Percentiles rank a stretch among this genome's conserved stretches.
phyloP scores from a whole-genome alignment of 1,140 invertebrate species.

The Drosophila nebulosa region DNA sequence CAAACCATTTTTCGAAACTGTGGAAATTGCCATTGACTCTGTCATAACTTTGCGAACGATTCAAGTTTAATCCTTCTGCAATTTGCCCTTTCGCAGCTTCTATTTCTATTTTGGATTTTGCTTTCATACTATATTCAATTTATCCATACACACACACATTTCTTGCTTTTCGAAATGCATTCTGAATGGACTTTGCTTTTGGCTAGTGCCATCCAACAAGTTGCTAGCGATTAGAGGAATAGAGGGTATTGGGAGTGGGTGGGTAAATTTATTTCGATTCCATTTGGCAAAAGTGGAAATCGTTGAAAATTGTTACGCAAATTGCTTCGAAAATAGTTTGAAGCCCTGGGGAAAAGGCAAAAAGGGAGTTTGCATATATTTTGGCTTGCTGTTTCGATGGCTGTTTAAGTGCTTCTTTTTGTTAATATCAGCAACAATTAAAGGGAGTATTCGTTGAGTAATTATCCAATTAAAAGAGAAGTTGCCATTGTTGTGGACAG shows the following conservation, averaged over 20 bases:
- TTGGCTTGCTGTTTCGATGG: background rate
- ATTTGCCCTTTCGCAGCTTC: conserved; percentile 33
- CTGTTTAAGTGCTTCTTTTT: conserved; percentile 11
- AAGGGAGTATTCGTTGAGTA: conserved; percentile 65
- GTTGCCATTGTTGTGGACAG: conserved; percentile 13
- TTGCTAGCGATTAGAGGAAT: conserved; percentile 39
- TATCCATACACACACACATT: too few relatives aligned
- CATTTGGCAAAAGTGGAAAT: conserved; percentile 52
- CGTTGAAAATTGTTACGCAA: conserved; percentile 23
- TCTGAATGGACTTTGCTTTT: conserved; percentile 36
- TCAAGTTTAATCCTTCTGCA: conserved; percentile 35
- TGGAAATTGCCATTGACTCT: conserved; percentile 34
- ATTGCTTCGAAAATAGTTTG: conserved; percentile 32
- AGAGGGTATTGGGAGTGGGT: conserved; percentile 18
- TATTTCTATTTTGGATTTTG: conserved; percentile 36
- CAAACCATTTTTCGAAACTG: background rate
- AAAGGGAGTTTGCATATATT: conserved; percentile 4
- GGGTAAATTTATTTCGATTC: conserved; percentile 51
- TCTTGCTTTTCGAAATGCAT: conserved; percentile 17
- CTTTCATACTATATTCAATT: conserved; percentile 2
- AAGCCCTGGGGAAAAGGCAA: background rate
- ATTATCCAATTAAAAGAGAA: conserved; percentile 74
- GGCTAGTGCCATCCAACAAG: conserved; percentile 60
- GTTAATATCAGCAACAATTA: conserved; percentile 51
- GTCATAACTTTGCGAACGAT: conserved; percentile 8